Evolutionary conservation across 37 sponge, comb jelly and placozoan species (phyloP).

Genomic region (Aplysina aerophoba): DNA sequence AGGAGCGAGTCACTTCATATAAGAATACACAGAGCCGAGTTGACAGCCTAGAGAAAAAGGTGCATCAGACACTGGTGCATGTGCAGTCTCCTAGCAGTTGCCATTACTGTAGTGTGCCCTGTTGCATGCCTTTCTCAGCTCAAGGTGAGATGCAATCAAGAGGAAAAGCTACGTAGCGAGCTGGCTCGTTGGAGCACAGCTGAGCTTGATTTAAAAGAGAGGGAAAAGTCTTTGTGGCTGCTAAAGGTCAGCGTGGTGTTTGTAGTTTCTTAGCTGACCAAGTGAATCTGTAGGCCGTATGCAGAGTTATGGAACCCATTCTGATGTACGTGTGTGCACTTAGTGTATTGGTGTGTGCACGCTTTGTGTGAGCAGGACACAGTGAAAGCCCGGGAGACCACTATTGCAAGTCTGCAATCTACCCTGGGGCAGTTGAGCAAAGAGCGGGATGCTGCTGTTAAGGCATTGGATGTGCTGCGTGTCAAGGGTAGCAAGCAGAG

Average conservation of each 20-base stretch:
- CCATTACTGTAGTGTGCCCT: no score
- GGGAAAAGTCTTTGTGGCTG: conserved; percentile 11
- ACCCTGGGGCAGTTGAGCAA: neutral
- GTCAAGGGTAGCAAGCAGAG: no score
- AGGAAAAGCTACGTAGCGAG: conserved; percentile 41
- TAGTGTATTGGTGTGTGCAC: no score
- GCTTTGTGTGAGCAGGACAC: conserved; percentile 28
- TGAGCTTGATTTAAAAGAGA: conserved; percentile 35
- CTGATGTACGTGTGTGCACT: no score
- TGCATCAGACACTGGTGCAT: no score
- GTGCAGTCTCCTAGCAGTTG: no score
- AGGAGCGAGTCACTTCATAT: conserved; percentile 40
- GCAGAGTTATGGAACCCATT: no score
- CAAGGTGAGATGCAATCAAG: conserved; percentile 37
- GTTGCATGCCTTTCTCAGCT: conserved; percentile 8
- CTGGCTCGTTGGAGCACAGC: conserved; percentile 36
- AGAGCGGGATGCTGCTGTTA: no score
- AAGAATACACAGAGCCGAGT: neutral
- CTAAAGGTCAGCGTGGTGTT: conserved; percentile 47
- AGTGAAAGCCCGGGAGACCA: conserved; percentile 14
- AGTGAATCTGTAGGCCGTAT: neutral
- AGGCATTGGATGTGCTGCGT: no score
- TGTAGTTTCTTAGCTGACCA: neutral
- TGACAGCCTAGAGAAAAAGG: conserved; percentile 1
- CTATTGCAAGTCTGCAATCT: neutral